Base-by-base conservation (phyloP, 1,140 invertebrate genomes). In the Penaeus indicus region DNA sequence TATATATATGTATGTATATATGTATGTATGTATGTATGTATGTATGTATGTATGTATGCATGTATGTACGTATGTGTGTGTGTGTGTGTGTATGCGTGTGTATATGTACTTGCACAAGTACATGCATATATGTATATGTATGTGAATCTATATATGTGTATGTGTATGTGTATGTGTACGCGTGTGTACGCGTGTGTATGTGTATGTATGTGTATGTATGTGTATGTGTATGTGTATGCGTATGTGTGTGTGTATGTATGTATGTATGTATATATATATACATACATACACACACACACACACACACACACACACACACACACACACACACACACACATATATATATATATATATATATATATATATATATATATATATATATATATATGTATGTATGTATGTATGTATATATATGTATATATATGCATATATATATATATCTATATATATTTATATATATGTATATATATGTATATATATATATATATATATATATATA, bases 371-470 rank as follows among this genome's bases (percentile, higher is more conserved):
- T 27, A 80, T 27, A 80, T 27, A 80, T 27, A 80, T 27, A 80
- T 27, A 80, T 27, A 64, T 27, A 80, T 27, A 80, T 27, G 63
- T n/a, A 22, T 67, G 63, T 67, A 80, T 67, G 0, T 67, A 80
- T 80, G 63, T 27, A 80, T 80, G 0, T 21, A 22, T 22, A 47
- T 22, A 21, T 80, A 7, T 67, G 11, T 3, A n/a, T 42, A 80
- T 80, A 27, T 67, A n/a, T 67, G 7, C 7, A 3, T 47, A 27
- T 67, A 27, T 47, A n/a, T 80, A 27, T 80, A 27, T 80, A 27
- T 80, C 3, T 80, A 27, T 80, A 27, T 80, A 7, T 80, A 27
- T 80, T 16, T 79, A 25, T 79, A 25, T 79, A 79, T 79, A 18
- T 22, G n/a, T 38, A 25, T 79, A 67, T 67, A 79, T 25, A 79